Evolutionary conservation across 2,797 vertebrate species (phyloP).

Genomic region (Bovichtus variegatus): DNA sequence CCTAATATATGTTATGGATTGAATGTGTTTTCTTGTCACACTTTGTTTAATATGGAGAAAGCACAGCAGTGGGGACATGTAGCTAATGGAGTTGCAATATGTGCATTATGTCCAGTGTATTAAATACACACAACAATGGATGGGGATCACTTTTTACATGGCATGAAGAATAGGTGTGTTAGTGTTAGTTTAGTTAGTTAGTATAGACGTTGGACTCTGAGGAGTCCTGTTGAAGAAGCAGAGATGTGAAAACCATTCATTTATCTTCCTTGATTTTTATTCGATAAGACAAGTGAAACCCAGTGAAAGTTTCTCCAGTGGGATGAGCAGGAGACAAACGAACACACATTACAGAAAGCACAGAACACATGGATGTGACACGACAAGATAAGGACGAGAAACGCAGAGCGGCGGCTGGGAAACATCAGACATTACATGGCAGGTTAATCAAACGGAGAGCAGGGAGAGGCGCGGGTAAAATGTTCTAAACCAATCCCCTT

Average conservation of each 20-base stretch:
- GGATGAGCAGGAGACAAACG: background rate
- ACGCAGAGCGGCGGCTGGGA: constrained; percentile 8
- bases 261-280: constrained; percentile 20
- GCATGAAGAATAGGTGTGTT: background rate
- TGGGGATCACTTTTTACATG: background rate
- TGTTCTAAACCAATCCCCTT: constrained; percentile 15
- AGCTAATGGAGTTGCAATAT: background rate
- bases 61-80: background rate
- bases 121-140: background rate
- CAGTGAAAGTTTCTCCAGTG: background rate
- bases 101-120: no score
- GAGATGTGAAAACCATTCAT: background rate
- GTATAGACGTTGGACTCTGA: background rate
- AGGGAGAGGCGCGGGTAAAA: no score
- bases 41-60: background rate
- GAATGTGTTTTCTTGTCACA: background rate
- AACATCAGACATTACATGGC: background rate
- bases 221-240: constrained; percentile 10
- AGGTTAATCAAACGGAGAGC: constrained; percentile 20
- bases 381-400: constrained; percentile 1
- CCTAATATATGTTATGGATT: background rate
- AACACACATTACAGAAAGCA: background rate
- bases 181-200: background rate
- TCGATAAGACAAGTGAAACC: constrained; percentile 23
- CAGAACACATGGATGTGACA: background rate